Percentiles rank a stretch among this genome's conserved stretches.
phyloP scores from a whole-genome alignment of 2,113 vertebrate species.

The Brachirus orientalis region DNA sequence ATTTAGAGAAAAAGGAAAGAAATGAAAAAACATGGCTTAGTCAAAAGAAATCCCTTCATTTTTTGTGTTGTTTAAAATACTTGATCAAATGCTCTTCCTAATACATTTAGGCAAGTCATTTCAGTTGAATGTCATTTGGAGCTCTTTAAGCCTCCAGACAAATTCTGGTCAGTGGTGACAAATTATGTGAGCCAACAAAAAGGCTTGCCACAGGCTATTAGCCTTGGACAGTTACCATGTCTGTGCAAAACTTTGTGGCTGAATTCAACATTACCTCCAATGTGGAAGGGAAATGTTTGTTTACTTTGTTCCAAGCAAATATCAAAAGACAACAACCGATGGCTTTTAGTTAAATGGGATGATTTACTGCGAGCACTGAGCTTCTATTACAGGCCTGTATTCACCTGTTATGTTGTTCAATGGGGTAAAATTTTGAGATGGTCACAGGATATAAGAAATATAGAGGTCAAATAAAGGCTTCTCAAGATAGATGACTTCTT shows the following conservation, averaged over 20 bases:
- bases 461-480: conserved; percentile 1
- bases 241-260: conserved; percentile 24
- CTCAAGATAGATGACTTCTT: conserved; percentile 12
- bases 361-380: conserved; percentile 10
- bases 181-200: conserved; percentile 22
- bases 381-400: neutral
- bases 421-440: conserved; percentile 12
- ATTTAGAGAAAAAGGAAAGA: neutral
- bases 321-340: neutral
- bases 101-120: conserved; percentile 12
- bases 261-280: conserved; percentile 16
- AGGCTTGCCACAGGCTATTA: conserved; percentile 37
- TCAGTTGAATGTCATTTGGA: conserved; percentile 26
- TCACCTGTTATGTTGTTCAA: neutral
- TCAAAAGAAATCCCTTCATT: neutral
- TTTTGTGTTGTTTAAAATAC: neutral
- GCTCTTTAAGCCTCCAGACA: conserved; percentile 34
- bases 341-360: conserved; percentile 20
- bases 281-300: conserved; percentile 8
- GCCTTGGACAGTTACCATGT: conserved; percentile 20
- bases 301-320: conserved; percentile 4
- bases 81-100: conserved; percentile 9
- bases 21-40: too few relatives aligned
- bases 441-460: conserved; percentile 6
- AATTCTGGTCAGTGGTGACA: conserved; percentile 34